These are phyloP conservation scores for Thryonomys swinderianus DNA, from an alignment of 2,113 vertebrate species.

Conservation along the genomic window DNA sequence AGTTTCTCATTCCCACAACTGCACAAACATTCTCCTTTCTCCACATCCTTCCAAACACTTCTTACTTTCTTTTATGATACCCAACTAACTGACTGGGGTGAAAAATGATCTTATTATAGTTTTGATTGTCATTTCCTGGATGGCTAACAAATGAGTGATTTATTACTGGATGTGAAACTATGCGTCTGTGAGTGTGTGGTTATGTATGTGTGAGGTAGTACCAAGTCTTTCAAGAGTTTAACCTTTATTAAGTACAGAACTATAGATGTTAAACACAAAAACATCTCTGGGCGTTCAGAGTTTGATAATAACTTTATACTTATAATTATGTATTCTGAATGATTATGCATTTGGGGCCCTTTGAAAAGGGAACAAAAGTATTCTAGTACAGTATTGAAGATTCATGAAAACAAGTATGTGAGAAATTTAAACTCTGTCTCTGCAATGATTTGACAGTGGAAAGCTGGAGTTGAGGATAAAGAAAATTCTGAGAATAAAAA, in stretches of 20 bases:
- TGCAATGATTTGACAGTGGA: neutral
- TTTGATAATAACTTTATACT: neutral
- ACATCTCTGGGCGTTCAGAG: neutral
- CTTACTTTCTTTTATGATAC: neutral
- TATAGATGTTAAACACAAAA: neutral
- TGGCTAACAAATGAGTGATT: neutral
- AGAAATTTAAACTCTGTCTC: neutral
- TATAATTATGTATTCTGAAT: neutral
- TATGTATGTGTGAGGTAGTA: neutral
- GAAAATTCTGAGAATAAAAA: neutral
- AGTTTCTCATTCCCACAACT: neutral
- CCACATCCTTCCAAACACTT: neutral
- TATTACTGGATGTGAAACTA: slow-evolving; percentile 24
- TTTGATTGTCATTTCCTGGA: neutral
- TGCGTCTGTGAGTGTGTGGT: neutral
- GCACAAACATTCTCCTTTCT: neutral
- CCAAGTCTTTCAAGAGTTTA: neutral
- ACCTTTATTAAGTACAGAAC: neutral
- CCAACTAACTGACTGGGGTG: neutral
- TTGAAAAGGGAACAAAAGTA: neutral
- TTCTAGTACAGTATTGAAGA: neutral
- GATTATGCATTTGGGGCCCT: neutral
- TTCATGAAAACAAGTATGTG: slow-evolving; percentile 7
- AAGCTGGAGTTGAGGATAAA: neutral
- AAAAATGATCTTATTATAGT: neutral